Base-by-base conservation (phyloP, 2,888 invertebrate species). In the Drosophila stalkeri region DNA sequence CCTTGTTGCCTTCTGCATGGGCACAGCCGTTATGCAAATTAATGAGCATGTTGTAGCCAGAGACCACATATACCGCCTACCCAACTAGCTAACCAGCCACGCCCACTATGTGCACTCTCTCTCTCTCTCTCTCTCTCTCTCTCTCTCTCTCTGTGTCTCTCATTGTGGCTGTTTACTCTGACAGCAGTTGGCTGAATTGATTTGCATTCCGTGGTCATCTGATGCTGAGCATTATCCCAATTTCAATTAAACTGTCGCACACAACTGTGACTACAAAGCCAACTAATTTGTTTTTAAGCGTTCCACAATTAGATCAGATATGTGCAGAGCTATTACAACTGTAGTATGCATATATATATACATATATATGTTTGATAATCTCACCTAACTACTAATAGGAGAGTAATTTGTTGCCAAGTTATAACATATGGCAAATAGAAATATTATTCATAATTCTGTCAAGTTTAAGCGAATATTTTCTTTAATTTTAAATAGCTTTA, bases 21-120 rank as follows among this genome's bases (percentile, higher is more conserved):
- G 23, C 31, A 9, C 27, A 39, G 43, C 39, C 39, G 69, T 81
- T 83, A 85, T 82, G 83, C 80, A 85, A 85, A 85, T 84, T 81
- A 82, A 80, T 82, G 77, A 77, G 56, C 65, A 44, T 54, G 52
- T 37, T 60, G 44, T 54, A 20, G 41, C 41, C 47, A 11, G 49
- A 49, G 49, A 54, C 54, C 52, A 66, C 66, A 55, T n/a, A 35
- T 20, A 11, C 37, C 55, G 55, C 39, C 55, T n/a, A n/a, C n/a
- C 6, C 23, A 41, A 27, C 54, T 54, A 54, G 54, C 20, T 51
- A 51, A 18, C 35, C 39, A 27, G 54, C 55, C 55, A 55, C 39
- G 39, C 55, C 55, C 27, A 31, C 71, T 54, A 43, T 69, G 27
- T 62, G 59, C 59, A 60, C 39, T 65, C n/a, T 39, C 27, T 52